Evolutionary conservation across 2,888 invertebrate genomes (phyloP), one percentile per base, ranked within the genome.

Genomic region (Sialis fuliginosa): DNA sequence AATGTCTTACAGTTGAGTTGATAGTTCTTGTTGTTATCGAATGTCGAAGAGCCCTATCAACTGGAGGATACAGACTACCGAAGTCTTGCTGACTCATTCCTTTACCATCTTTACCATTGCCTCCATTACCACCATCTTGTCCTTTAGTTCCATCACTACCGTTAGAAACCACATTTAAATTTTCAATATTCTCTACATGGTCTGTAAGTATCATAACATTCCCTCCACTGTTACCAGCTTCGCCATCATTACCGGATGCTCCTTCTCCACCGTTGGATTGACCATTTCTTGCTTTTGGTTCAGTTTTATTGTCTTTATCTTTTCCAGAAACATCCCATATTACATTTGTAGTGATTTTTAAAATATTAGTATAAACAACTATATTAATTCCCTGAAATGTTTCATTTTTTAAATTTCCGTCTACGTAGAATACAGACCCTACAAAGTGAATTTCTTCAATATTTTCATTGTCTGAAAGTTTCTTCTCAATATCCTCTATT

Each of bases 211-310:
- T 48, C 8, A 49, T 44, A 12, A 57, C 50, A 47, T 58, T 56
- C 2, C 59, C 58, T 12, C 58, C 59, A 51, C 57, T 58, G 49
- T 55, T 54, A 8, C 58, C 58, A 39, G 54, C 48, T 40, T 47
- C 44, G n/a, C 57, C 58, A 50, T 55, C 54, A 42, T 34, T 33
- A 33, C 58, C 58, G 8, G 30, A 5, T 6, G 6, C 7, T 45
- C 48, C 43, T 37, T 45, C 51, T 13, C 55, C 56, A 33, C 47
- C 44, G 8, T 45, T 42, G 7, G 41, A 44, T 30, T 4, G 2
- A 33, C 10, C 33, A 22, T 52, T 35, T 13, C 56, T 54, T 39
- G 55, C 49, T 33, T 39, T n/a, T 42, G 41, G 50, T 8, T 12
- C 37, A 6, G 37, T 31, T 43, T 47, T 45, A 12, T 22, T 40